These are phyloP conservation scores for Erinaceus europaeus DNA, from an alignment of 2,113 vertebrate species.

Conservation along the genomic window DNA sequence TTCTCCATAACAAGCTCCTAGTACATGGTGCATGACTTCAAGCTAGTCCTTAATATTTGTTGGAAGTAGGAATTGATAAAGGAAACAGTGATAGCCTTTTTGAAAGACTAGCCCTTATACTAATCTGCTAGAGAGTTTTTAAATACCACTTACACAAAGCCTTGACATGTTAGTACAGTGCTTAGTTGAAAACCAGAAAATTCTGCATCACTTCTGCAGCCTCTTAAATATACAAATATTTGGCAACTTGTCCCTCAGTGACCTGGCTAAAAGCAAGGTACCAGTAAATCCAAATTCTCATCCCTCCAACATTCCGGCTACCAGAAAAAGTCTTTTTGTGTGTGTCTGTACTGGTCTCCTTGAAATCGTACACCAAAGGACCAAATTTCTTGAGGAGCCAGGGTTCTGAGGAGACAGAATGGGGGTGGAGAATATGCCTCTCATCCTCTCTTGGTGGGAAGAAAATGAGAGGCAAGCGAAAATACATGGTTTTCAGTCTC, in stretches of 20 bases:
- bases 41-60: background rate
- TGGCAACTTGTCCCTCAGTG: background rate
- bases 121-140: no score
- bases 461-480: no score
- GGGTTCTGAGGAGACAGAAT: no score
- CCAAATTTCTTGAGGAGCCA: no score
- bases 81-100: background rate
- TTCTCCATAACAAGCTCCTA: background rate
- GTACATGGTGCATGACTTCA: background rate
- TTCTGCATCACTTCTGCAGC: background rate
- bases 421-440: no score
- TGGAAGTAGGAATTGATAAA: background rate
- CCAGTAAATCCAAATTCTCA: background rate
- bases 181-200: background rate
- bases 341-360: no score
- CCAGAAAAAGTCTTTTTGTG: background rate
- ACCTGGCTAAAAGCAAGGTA: background rate
- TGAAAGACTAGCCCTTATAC: background rate
- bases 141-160: background rate
- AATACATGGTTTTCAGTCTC: no score
- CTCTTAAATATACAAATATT: background rate
- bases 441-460: no score
- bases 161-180: background rate
- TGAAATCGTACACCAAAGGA: no score
- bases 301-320: background rate